phyloP scores from a whole-genome alignment of 2,888 invertebrate species.

The Gastrophysa polygoni region DNA sequence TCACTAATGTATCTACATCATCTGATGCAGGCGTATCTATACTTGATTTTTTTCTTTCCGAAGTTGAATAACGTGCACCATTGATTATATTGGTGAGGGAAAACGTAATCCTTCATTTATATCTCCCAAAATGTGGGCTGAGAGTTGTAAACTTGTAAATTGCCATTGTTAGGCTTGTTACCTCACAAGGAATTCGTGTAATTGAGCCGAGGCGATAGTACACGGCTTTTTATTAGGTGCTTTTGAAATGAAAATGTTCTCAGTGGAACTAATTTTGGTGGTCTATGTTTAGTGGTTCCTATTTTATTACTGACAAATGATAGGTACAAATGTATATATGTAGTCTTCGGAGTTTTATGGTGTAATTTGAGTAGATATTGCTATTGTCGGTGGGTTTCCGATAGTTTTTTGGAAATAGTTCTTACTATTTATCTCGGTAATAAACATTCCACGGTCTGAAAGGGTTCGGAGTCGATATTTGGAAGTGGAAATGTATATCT shows the following conservation, averaged over 20 bases:
- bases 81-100: no score
- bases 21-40: no score
- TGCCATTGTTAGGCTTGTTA: conserved; percentile 1
- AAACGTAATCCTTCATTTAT: neutral
- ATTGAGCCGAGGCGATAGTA: conserved; percentile 9
- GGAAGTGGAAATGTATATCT: neutral
- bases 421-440: neutral
- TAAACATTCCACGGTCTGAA: neutral
- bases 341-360: conserved; percentile 9
- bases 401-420: neutral
- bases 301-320: conserved; percentile 3
- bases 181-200: neutral
- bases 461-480: neutral
- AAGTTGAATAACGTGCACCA: no score
- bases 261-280: conserved; percentile 6
- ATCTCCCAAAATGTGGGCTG: neutral
- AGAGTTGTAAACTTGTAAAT: neutral
- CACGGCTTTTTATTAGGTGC: conserved; percentile 2
- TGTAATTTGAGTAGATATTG: conserved; percentile 6
- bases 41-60: no score
- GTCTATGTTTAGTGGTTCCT: conserved; percentile 3
- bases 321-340: neutral
- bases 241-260: neutral
- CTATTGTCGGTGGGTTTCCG: neutral
- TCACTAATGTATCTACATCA: no score